Base-by-base conservation (phyloP, 1,140 invertebrate genomes). In the Ostrea edulis region DNA sequence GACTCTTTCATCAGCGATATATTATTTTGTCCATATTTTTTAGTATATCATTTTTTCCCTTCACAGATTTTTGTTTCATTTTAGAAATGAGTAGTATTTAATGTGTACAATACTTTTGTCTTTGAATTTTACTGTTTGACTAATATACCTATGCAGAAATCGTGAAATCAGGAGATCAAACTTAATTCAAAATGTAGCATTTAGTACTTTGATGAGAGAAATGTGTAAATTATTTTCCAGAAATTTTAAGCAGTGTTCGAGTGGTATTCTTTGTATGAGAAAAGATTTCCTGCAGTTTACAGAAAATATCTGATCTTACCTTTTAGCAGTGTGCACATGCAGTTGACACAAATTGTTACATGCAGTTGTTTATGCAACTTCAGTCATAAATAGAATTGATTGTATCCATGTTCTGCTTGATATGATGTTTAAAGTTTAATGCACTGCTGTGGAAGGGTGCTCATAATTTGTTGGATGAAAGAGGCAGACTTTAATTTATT, bases 391-490 rank as follows among this genome's bases (percentile, higher is more conserved):
- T 35, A 14, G 9, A 14, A 77, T 77, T 22, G 14, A 35, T 77
- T 35, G 68, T 12, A 77, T 35, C 25, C 4, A 2, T 44, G 35
- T 44, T 44, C 35, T 44, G 35, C 35, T 44, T 44, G 1, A 44
- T 44, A 44, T 77, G 25, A 25, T 77, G 29, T 62, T 62, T 29
- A 77, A 77, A 17, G 29, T 29, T 77, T 29, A 29, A 77, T 77
- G 25, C 68, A 77, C 68, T 77, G 68, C 68, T 77, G 68, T 77
- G 35, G 25, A 9, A 77, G 35, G 12, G 14, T n/a, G 7, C n/a
- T 62, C 55, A 20, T 77, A 62, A 12, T 77, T 77, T 77, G 68
- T 77, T 25, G 68, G 29, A 77, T 77, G 68, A 35, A 77, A 77
- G 68, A 77, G 22, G 29, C 14, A 25, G 12, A 29, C 11, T 62